Evolutionary conservation across 1,140 invertebrate species (phyloP), one percentile per base, ranked within the genome.

Genomic region (Drosophila pectinifera): DNA sequence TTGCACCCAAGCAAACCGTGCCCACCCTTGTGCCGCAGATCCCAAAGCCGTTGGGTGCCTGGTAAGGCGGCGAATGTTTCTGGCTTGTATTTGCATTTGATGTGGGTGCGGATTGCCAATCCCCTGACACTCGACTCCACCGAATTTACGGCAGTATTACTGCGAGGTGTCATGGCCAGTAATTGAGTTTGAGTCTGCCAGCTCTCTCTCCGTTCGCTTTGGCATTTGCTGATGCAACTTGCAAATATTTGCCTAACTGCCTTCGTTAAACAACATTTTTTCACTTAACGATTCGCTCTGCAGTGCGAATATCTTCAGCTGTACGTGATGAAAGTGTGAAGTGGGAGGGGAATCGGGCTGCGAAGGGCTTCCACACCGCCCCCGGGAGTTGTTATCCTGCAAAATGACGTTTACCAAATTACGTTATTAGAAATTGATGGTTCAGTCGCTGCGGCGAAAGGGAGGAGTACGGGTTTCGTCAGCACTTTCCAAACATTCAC

Each of bases 371-470:
- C 43, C 42, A 58, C 73, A 58, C 72, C 49, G 58, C 76, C 77
- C 24, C 55, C 13, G 56, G 39, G 80, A 55, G 70, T 55, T 69
- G 73, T 54, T 46, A 54, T 68, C 14, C n/a, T 18, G 36, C 62
- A 73, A 80, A 85, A 74, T 84, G 85, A 89, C 84, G 80, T 84
- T 90, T 89, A 80, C 64, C 49, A 89, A 89, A 89, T 89, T 89
- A 90, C 84, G 84, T 89, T 89, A 89, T 89, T 89, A 84, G 85
- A 89, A 89, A 89, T 89, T 89, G 84, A 89, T 89, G 84, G 85
- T 80, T 89, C 61, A 28, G 49, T 64, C 18, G 49, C 18, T 16
- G 22, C 28, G 8, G 16, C 6, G 54, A 31, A 41, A 26, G 61
- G 20, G 16, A 46, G 34, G 22, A 55, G 3, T 14, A 5, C 20